Conservation (phyloP, 1,140 invertebrate species). For the Pissodes strobi region DNA sequence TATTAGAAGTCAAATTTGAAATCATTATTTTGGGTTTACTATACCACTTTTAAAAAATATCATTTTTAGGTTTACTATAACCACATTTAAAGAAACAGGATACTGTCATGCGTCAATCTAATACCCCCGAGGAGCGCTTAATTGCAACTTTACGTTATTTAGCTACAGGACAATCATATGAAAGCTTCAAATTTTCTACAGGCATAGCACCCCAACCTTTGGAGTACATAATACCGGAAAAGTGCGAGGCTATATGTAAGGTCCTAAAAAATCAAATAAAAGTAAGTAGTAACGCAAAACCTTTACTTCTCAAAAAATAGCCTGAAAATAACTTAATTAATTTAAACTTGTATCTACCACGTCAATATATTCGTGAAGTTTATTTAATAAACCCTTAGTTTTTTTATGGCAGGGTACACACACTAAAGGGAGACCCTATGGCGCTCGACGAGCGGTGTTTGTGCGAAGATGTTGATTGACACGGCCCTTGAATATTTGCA, state of each 20-base stretch:
- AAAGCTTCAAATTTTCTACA: constrained; percentile 1
- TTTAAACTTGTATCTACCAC: neutral
- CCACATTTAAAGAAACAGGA: constrained; percentile 2
- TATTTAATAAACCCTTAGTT: neutral
- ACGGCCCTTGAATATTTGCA: too few species aligned
- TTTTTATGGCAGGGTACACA: too few species aligned
- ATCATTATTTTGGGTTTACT: neutral
- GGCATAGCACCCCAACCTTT: neutral
- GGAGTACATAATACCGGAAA: constrained; percentile 12
- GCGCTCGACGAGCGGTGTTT: too few species aligned
- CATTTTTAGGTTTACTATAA: constrained; percentile 8
- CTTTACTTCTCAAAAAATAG: neutral
- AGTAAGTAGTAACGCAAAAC: neutral
- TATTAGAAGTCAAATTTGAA: neutral
- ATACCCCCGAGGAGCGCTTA: constrained; percentile 2
- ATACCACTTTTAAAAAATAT: too few species aligned
- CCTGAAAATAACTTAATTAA: neutral
- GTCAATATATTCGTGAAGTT: constrained; percentile 8
- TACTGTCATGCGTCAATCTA: constrained; percentile 3
- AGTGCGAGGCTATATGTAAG: constrained; percentile 2
- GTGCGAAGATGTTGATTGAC: too few species aligned
- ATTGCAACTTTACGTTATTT: constrained; percentile 8
- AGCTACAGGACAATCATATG: constrained; percentile 2
- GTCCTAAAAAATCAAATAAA: constrained; percentile 2
- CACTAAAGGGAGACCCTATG: too few species aligned